Evolutionary conservation across 1,140 invertebrate genomes (phyloP), one percentile per base, ranked within the genome.

Genomic region (Hylaeus anthracinus): DNA sequence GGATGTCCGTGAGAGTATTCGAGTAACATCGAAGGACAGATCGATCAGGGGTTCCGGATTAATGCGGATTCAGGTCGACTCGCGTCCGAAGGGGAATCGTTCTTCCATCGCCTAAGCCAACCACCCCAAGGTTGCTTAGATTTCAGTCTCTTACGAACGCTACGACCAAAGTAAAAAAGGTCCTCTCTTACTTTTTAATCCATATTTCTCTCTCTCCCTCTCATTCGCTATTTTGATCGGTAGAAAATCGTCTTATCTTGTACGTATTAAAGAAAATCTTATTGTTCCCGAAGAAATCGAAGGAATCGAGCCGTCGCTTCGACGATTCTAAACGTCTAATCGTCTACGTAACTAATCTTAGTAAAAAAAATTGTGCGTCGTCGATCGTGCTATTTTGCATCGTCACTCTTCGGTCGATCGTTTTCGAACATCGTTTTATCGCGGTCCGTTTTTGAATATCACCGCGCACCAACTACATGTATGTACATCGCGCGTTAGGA

Each of bases 221-320:
- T 67, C 53, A 60, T 53, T 53, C 75, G 14, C 56, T 3, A 12
- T 61, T 58, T 61, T 15, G 55, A 64, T 81, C 56, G 37, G 14
- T 61, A 82, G 60, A 79, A 75, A 85, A 79, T 41, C 72, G 70
- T 71, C 65, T 73, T 71, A 71, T 61, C 69, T 48, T 48, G 55
- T 55, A 60, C 43, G 45, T 72, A 79, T 79, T 69, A 58, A 79
- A 86, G 73, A 60, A 58, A 86, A 72, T 60, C 53, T 64, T 10
- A 79, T 86, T 86, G 85, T 79, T 86, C 85, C 85, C 85, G 58
- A 69, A 5, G n/a, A 12, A 51, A 69, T 79, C 85, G 85, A 85
- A 86, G 80, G 55, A 81, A 81, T 64, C 43, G 43, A 64, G 26
- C 51, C 58, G 58, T 73, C 48, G 63, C 60, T 53, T 67, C 78